Evolutionary conservation across 2,797 vertebrate genomes (phyloP).

Genomic region (Peromyscus attwateri): DNA sequence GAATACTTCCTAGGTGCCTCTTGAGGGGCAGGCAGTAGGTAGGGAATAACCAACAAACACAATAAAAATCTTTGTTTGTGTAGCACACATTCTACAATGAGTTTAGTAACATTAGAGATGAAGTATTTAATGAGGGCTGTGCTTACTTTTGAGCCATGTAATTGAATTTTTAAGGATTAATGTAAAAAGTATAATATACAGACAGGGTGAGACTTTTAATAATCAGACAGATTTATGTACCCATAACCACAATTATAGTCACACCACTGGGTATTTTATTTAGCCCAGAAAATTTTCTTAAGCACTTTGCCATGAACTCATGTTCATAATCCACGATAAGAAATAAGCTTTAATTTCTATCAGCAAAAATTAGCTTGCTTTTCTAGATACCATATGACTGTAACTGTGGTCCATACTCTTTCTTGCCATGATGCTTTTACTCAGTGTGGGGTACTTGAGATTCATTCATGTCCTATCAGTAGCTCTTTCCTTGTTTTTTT

Average conservation of each 20-base stretch:
- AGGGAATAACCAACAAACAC: background rate
- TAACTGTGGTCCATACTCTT: background rate
- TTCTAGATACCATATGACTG: background rate
- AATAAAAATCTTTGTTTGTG: background rate
- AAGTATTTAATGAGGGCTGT: constrained; percentile 22
- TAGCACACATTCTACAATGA: background rate
- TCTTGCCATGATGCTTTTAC: constrained; percentile 14
- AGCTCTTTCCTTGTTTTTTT: background rate
- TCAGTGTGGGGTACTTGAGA: background rate
- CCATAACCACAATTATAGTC: background rate
- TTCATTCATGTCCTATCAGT: background rate
- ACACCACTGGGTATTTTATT: background rate
- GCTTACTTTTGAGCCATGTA: background rate
- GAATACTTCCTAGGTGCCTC: background rate
- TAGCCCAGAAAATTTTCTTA: background rate
- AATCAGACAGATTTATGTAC: background rate
- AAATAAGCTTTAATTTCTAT: constrained; percentile 9
- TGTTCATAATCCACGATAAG: background rate
- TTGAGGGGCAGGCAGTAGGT: background rate
- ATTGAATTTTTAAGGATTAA: background rate
- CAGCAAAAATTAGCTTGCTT: background rate
- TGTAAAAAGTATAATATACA: background rate
- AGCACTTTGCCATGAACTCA: background rate
- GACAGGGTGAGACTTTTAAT: background rate
- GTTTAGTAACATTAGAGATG: background rate